A percentile compares a stretch with the other conserved stretches of the same genome.
phyloP scores from a whole-genome alignment of 2,113 vertebrate genomes.

The Heptranchias perlo region DNA sequence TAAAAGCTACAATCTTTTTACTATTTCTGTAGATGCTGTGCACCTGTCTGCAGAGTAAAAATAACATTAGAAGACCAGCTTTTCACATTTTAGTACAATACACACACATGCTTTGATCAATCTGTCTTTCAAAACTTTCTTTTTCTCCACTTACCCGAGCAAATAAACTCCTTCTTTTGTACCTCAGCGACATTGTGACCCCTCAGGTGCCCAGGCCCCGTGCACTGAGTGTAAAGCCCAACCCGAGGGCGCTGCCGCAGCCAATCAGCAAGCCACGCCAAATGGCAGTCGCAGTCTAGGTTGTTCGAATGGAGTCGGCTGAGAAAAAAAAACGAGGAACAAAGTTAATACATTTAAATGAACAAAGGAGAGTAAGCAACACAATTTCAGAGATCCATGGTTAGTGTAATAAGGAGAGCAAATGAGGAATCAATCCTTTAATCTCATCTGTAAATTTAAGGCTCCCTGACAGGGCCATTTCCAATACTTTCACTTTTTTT shows the following conservation, averaged over 20 bases:
- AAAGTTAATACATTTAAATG: background rate
- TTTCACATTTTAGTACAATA: background rate
- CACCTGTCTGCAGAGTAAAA: too few relatives aligned
- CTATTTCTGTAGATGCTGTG: background rate
- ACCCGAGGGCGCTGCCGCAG: slow-evolving; percentile 88
- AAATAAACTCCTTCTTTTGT: slow-evolving; percentile 91
- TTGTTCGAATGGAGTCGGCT: slow-evolving; percentile 98
- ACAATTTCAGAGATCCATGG: background rate
- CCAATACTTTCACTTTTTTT: background rate
- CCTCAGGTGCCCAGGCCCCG: slow-evolving; percentile 79
- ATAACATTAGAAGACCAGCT: background rate
- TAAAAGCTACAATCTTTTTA: background rate
- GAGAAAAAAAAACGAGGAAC: slow-evolving; percentile 36
- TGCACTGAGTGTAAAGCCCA: slow-evolving; percentile 94
- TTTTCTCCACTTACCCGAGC: slow-evolving; percentile 69
- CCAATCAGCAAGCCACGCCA: slow-evolving; percentile 97
- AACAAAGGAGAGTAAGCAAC: background rate
- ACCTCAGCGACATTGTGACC: slow-evolving; percentile 96
- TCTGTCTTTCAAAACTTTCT: rapidly evolving
- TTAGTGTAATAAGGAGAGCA: slow-evolving; percentile 23
- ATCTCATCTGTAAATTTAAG: slow-evolving; percentile 41
- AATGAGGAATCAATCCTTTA: slow-evolving; percentile 40
- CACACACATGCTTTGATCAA: rapidly evolving
- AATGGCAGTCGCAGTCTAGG: slow-evolving; percentile 89
- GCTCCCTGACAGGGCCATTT: background rate